Evolutionary conservation across 30 jellyfish, hydroid and myxozoan genomes (phyloP), one percentile per base, ranked within the genome.

Genomic region (Cassiopea andromeda): DNA sequence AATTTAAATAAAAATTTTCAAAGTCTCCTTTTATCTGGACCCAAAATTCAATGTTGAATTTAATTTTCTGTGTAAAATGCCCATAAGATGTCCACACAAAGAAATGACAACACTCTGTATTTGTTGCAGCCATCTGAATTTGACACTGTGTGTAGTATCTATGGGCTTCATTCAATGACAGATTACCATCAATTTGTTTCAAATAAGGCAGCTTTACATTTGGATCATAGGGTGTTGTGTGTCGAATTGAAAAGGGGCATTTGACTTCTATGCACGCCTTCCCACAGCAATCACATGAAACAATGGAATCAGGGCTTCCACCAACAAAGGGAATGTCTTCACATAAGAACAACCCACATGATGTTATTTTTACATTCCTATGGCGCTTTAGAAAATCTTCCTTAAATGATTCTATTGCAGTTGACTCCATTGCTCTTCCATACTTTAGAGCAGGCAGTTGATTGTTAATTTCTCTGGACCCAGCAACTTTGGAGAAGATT

Each of bases 41-140:
- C 91, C 91, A 82, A 50, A 82, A 48, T 19, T 67, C 85, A 15
- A 58, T 43, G n/a, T 82, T 48, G 69, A 82, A 70, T 2, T 61
- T 27, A 45, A 82, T 66, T 70, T 82, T 82, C 49, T 82, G 70
- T 66, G 17, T 7, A 69, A 61, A 82, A 45, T 46, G n/a, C 74
- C 91, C 70, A 82, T 82, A 43, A 9, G 85, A 43, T 18, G 91
- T 64, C 91, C 91, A 82, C 64, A 82, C 38, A 27, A 27, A 27
- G 38, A 27, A 27, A 27, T 27, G 38, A 27, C 38, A 27, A 27
- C 38, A 27, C 38, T 81, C 72, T 68, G 58, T 54, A 43, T 67
- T 66, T 54, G 94, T 59, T 10, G 89, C 81, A 58, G 84, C 97
- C 90, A 89, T 89, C 81, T 89, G 89, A 27, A 89, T 57, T 8